phyloP scores from a whole-genome alignment of 1,140 invertebrate genomes.

The Pemphigus obesinymphae region DNA sequence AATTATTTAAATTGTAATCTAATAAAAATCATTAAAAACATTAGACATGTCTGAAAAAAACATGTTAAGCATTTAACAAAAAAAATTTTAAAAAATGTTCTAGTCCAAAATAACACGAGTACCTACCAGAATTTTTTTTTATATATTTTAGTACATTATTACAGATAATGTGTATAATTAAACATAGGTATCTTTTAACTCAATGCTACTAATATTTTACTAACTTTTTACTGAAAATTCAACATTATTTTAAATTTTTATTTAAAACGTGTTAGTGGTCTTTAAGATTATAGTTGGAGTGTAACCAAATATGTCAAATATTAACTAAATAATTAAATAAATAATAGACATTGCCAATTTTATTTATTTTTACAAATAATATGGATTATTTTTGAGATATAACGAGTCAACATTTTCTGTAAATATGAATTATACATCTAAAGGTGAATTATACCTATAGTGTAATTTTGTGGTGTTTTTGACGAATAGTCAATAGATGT shows the following conservation, averaged over 20 bases:
- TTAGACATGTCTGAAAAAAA: too few species aligned
- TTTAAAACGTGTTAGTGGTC: too few species aligned
- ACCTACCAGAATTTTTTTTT: too few species aligned
- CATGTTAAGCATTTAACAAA: too few species aligned
- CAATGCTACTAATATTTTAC: neutral
- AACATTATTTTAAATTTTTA: too few species aligned
- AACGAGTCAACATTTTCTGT: neutral
- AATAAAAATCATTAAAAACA: too few species aligned
- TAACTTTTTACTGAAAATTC: too few species aligned
- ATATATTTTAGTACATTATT: neutral
- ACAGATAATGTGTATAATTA: neutral
- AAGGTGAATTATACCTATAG: neutral
- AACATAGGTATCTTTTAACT: conserved; percentile 8
- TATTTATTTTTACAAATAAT: neutral
- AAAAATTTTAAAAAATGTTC: too few species aligned
- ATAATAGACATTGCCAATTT: neutral
- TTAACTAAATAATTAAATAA: neutral
- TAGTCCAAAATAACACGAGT: too few species aligned
- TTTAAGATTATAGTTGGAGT: neutral
- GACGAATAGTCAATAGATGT: too few species aligned
- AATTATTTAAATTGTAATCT: too few species aligned
- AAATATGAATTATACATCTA: neutral
- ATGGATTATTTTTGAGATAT: neutral
- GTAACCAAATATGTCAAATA: neutral
- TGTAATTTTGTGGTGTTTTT: neutral